These are phyloP conservation scores for Miltochrista miniata DNA, from an alignment of 2,888 invertebrate species.

Conservation along the genomic window DNA sequence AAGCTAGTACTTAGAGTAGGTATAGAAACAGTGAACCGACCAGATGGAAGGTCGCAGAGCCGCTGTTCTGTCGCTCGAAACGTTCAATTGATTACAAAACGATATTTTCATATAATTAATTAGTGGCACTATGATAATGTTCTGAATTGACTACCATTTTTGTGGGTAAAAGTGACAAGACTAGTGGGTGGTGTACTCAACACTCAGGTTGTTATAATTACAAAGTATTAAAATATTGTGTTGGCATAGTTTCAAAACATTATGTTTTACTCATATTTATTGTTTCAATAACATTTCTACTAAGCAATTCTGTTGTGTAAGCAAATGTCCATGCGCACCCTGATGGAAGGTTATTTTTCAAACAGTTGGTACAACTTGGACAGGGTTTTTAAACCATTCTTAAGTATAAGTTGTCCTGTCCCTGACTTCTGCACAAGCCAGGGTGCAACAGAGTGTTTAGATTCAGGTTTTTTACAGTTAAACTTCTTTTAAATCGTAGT, in stretches of 20 bases:
- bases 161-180: too few relatives aligned
- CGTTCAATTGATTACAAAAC: not conserved
- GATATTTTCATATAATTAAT: not conserved
- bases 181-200: not conserved
- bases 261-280: not conserved
- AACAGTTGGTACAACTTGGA: too few relatives aligned
- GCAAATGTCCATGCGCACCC: too few relatives aligned
- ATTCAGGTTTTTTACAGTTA: too few relatives aligned
- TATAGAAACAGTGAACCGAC: conserved; percentile 11
- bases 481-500: too few relatives aligned
- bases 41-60: conserved; percentile 27
- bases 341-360: too few relatives aligned
- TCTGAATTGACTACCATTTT: too few relatives aligned
- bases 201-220: not conserved
- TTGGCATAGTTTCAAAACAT: conserved; percentile 29
- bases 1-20: conserved; percentile 13
- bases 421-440: too few relatives aligned
- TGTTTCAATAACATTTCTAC: not conserved
- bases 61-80: conserved; percentile 9
- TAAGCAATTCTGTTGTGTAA: too few relatives aligned
- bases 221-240: conserved; percentile 10
- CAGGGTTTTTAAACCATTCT: too few relatives aligned
- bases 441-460: too few relatives aligned
- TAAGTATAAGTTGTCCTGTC: too few relatives aligned
- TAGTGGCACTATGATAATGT: not conserved